Percentiles rank a stretch among this genome's conserved stretches.
Evolutionary conservation across 2,888 invertebrate genomes (phyloP).

Genomic region (Nephrotoma guestfalica): DNA sequence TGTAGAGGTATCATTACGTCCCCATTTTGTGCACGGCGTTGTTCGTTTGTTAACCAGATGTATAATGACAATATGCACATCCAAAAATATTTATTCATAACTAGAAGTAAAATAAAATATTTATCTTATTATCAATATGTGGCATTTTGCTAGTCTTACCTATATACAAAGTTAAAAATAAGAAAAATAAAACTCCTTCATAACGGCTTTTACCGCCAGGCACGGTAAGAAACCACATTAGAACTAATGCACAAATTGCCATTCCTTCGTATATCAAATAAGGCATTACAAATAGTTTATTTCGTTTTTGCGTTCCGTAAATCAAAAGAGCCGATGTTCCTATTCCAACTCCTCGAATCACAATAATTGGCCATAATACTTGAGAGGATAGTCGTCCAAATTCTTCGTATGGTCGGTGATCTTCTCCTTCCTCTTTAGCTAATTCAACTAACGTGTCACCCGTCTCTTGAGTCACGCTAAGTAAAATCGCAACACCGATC

Average conservation of each 20-base stretch:
- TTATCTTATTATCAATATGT: neutral
- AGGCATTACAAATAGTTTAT: neutral
- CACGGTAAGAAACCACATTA: neutral
- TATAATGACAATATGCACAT: neutral
- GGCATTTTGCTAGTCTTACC: neutral
- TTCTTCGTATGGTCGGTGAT: neutral
- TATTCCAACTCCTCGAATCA: neutral
- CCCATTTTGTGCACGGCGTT: neutral
- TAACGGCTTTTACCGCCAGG: neutral
- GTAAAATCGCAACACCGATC: neutral
- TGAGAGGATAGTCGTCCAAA: neutral
- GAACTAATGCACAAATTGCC: neutral
- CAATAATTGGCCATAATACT: neutral
- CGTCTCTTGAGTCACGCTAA: neutral
- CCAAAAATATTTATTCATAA: neutral
- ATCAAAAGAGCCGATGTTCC: neutral
- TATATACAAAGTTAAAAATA: neutral
- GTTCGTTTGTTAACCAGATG: neutral
- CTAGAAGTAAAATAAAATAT: neutral
- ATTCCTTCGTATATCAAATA: neutral
- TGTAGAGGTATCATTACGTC: neutral
- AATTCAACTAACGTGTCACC: neutral
- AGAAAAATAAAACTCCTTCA: neutral
- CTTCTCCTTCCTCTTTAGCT: neutral
- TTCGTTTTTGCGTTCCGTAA: neutral